These are phyloP conservation scores for Apoderus coryli DNA, from an alignment of 2,888 invertebrate genomes.

Conservation along the genomic window DNA sequence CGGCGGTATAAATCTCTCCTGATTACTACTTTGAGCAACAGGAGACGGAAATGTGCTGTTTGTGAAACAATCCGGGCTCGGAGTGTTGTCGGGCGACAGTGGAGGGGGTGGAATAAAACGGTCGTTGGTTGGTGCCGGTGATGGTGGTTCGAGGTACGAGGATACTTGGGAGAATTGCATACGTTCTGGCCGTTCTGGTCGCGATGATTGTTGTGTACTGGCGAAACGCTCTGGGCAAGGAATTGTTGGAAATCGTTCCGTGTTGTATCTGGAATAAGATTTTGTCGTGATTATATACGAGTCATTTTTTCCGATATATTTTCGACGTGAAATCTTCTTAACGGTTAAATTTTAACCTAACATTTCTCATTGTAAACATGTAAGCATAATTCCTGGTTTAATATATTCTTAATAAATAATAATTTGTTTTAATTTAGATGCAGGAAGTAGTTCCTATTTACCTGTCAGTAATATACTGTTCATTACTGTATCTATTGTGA, in stretches of 20 bases:
- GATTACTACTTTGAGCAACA: too few relatives aligned
- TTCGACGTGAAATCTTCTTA: too few relatives aligned
- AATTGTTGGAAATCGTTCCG: neutral
- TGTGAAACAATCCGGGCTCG: constrained; percentile 44
- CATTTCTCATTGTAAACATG: too few relatives aligned
- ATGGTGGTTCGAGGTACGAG: constrained; percentile 40
- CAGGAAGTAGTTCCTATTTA: too few relatives aligned
- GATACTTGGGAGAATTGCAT: constrained; percentile 24
- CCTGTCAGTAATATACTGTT: constrained; percentile 10
- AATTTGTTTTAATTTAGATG: too few relatives aligned
- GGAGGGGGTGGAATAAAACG: constrained; percentile 43
- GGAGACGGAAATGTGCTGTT: constrained; percentile 37
- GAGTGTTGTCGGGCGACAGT: constrained; percentile 34
- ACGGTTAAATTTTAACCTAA: too few relatives aligned
- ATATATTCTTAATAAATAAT: too few relatives aligned
- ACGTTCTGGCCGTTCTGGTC: constrained; percentile 22
- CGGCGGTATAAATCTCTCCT: constrained; percentile 36
- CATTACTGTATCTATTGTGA: constrained; percentile 15
- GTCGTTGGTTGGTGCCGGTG: constrained; percentile 40
- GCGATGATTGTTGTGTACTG: constrained; percentile 18
- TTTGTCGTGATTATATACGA: too few relatives aligned
- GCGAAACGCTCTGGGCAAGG: constrained; percentile 29
- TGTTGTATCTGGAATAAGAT: neutral
- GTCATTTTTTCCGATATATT: too few relatives aligned
- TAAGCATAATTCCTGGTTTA: too few relatives aligned